A percentile compares a stretch with the other conserved stretches of the same genome.
phyloP scores from a whole-genome alignment of 2,888 invertebrate genomes.

The Empis stercorea region DNA sequence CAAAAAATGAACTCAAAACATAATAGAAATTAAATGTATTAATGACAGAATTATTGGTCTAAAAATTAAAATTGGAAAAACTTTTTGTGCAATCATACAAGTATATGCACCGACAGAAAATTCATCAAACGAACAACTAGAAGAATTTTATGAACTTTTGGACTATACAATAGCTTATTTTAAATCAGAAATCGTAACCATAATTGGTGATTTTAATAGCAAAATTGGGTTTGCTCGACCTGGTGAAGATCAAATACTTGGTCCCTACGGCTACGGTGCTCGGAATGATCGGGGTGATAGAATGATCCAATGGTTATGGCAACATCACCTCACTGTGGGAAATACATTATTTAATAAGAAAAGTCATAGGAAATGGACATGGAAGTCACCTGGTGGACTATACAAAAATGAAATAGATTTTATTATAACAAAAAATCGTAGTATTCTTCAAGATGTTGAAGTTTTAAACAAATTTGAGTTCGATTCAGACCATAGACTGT shows the following conservation, averaged over 20 bases:
- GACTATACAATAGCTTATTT: too few species aligned
- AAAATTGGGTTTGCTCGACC: too few species aligned
- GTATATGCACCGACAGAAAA: too few species aligned
- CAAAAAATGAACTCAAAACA: not conserved
- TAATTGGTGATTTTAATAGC: too few species aligned
- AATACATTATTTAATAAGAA: not conserved
- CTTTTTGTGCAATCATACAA: too few species aligned
- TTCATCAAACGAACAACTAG: not conserved
- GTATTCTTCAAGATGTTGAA: constrained; percentile 2
- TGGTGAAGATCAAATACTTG: not conserved
- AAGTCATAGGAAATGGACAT: constrained; percentile 3
- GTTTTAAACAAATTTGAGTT: not conserved
- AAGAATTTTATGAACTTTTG: too few species aligned
- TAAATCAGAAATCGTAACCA: too few species aligned
- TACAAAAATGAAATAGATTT: too few species aligned
- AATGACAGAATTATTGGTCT: not conserved
- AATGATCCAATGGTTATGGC: constrained; percentile 1
- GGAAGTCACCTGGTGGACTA: constrained; percentile 1
- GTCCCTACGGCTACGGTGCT: constrained; percentile 1
- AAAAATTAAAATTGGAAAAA: too few species aligned
- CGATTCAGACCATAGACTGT: not conserved
- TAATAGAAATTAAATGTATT: not conserved
- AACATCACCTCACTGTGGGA: not conserved
- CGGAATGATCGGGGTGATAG: constrained; percentile 1
- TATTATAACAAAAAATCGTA: constrained; percentile 2